Conservation (phyloP, 2,113 vertebrate genomes). For the Apus apus region DNA sequence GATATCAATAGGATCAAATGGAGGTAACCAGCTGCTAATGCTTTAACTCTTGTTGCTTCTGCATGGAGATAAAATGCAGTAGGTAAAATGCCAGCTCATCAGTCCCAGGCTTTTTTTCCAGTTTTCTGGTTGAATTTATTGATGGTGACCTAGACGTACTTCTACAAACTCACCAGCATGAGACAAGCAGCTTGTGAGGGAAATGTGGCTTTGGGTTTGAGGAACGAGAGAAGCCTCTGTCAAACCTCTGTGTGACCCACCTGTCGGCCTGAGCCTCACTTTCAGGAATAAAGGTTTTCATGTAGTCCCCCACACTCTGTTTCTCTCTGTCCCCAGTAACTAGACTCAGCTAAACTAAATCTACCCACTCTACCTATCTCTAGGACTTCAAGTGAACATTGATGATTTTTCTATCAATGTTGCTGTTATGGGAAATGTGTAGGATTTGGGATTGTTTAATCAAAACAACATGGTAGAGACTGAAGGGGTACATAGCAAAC, state of each 20-base stretch:
- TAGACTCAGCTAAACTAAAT: not conserved
- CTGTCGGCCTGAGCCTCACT: not conserved
- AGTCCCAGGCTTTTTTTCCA: not conserved
- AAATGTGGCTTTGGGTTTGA: rapidly evolving
- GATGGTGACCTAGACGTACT: not conserved
- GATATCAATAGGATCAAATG: not conserved
- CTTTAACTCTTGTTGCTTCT: not conserved
- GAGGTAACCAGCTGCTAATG: not conserved
- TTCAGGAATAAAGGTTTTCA: not conserved
- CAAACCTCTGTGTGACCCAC: rapidly evolving
- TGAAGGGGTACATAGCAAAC: not conserved
- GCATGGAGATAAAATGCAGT: not conserved
- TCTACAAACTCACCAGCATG: not conserved
- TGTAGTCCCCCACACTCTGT: rapidly evolving
- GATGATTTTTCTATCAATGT: rapidly evolving
- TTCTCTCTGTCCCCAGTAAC: not conserved
- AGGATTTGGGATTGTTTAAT: not conserved
- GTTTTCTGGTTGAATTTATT: not conserved
- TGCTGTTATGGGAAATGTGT: not conserved
- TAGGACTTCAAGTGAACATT: not conserved
- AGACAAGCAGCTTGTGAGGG: not conserved
- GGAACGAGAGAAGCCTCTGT: not conserved
- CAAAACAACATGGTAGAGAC: not conserved
- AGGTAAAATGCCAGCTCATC: not conserved
- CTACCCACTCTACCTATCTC: not conserved